A percentile compares a stretch with the other conserved stretches of the same genome.
These are phyloP conservation scores for Columbina picui DNA, from an alignment of 2,113 vertebrate species.

Conservation along the genomic window DNA sequence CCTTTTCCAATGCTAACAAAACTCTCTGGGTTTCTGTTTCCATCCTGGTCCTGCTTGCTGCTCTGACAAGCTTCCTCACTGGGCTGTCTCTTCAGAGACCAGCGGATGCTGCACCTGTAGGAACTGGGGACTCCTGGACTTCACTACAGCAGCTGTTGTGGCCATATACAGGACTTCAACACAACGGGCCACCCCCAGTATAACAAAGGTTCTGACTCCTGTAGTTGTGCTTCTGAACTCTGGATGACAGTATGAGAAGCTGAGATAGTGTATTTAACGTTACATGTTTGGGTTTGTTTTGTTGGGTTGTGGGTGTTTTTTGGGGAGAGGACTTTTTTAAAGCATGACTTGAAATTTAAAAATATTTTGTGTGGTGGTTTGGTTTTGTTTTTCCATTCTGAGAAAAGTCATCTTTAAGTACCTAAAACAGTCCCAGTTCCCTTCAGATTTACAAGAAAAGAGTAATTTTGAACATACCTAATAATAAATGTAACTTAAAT, in stretches of 20 bases:
- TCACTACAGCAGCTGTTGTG: constrained; percentile 91
- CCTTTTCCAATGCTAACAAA: constrained; percentile 71
- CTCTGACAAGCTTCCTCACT: constrained; percentile 84
- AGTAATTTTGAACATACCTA: neutral
- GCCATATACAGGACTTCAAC: constrained; percentile 86
- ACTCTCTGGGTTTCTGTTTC: constrained; percentile 81
- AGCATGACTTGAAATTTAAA: constrained; percentile 12
- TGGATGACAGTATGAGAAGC: neutral
- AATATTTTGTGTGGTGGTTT: neutral
- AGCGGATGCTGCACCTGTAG: constrained; percentile 86
- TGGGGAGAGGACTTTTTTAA: neutral
- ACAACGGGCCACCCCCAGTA: constrained; percentile 88
- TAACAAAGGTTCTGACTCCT: constrained; percentile 33
- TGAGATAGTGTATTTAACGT: neutral
- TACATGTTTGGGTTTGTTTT: neutral
- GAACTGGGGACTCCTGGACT: constrained; percentile 87
- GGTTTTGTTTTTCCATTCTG: neutral
- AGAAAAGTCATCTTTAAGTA: neutral
- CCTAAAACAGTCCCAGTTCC: neutral
- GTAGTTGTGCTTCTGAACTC: neutral
- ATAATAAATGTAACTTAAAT: neutral
- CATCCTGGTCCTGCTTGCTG: constrained; percentile 82
- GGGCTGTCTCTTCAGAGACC: constrained; percentile 87
- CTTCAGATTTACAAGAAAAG: neutral
- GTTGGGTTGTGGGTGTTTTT: neutral